phyloP scores from a whole-genome alignment of 2,888 invertebrate species.

The Rhingia campestris region DNA sequence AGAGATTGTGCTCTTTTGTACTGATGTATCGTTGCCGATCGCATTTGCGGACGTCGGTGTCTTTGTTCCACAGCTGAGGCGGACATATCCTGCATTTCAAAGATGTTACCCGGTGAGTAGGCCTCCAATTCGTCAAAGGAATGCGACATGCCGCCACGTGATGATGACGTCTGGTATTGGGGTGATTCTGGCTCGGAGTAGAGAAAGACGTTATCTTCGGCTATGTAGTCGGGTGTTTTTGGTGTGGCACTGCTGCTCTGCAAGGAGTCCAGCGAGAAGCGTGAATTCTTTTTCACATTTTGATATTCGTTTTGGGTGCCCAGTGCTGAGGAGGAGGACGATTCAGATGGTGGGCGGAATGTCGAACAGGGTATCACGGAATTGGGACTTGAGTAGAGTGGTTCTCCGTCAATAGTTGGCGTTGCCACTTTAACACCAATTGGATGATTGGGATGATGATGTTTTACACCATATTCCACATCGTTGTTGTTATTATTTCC shows the following conservation, averaged over 20 bases:
- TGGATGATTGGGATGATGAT: constrained; percentile 62
- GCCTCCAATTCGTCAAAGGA: constrained; percentile 74
- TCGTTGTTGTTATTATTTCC: constrained; percentile 73
- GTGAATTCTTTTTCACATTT: constrained; percentile 80
- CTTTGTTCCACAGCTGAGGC: constrained; percentile 56
- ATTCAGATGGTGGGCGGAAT: constrained; percentile 81
- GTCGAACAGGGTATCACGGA: constrained; percentile 73
- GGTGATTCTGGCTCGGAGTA: constrained; percentile 81
- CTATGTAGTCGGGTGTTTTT: constrained; percentile 81
- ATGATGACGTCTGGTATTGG: constrained; percentile 55
- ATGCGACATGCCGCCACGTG: constrained; percentile 56
- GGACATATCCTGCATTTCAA: constrained; percentile 80
- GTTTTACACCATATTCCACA: constrained; percentile 44
- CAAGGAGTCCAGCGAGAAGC: constrained; percentile 81
- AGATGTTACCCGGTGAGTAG: constrained; percentile 77
- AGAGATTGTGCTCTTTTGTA: constrained; percentile 78
- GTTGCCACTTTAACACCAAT: constrained; percentile 79
- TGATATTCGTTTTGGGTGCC: constrained; percentile 79
- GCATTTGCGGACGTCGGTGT: constrained; percentile 66
- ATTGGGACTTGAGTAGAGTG: constrained; percentile 78
- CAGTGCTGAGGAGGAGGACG: constrained; percentile 79
- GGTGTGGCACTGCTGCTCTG: constrained; percentile 82
- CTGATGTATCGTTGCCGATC: constrained; percentile 65
- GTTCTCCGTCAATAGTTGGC: constrained; percentile 80
- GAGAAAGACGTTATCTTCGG: constrained; percentile 81